A percentile compares a stretch with the other conserved stretches of the same genome.
phyloP scores from a whole-genome alignment of 2,113 vertebrate species.

The Noturus placidus region DNA sequence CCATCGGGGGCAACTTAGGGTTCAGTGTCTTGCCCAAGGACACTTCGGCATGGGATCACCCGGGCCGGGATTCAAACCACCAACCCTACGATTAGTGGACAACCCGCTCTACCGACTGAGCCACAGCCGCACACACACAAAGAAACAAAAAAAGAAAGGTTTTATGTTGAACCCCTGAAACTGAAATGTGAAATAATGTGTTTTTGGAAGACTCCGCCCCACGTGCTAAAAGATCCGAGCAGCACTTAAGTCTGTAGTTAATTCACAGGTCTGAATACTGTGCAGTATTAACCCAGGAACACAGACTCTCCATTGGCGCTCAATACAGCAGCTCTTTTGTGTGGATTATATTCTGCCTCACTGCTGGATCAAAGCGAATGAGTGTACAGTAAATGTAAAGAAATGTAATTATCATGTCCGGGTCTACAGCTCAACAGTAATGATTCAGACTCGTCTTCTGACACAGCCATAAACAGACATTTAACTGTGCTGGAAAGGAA shows the following conservation, averaged over 20 bases:
- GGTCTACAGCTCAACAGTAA: slow-evolving; percentile 51
- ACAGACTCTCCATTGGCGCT: too few relatives aligned
- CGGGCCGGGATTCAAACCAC: too few relatives aligned
- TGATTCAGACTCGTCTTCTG: slow-evolving; percentile 53
- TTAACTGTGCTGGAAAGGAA: slow-evolving; percentile 41
- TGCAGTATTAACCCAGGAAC: neutral
- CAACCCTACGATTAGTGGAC: too few relatives aligned
- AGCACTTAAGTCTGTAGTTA: neutral
- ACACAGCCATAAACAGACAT: slow-evolving; percentile 51
- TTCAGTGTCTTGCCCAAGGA: too few relatives aligned
- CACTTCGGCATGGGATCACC: too few relatives aligned
- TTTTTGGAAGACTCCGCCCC: neutral
- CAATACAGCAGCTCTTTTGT: neutral
- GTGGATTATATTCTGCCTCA: slow-evolving; percentile 7
- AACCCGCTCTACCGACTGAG: too few relatives aligned
- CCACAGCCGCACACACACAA: too few relatives aligned
- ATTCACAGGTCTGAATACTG: neutral
- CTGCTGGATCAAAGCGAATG: neutral
- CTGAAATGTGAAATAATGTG: neutral
- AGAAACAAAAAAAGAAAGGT: neutral
- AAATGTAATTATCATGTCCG: slow-evolving; percentile 60
- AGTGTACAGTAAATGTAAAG: neutral
- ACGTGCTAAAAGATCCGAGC: neutral
- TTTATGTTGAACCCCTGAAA: neutral
- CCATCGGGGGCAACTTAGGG: too few relatives aligned